Evolutionary conservation across 2,888 invertebrate species (phyloP).

Genomic region (Meliscaeva auricollis): DNA sequence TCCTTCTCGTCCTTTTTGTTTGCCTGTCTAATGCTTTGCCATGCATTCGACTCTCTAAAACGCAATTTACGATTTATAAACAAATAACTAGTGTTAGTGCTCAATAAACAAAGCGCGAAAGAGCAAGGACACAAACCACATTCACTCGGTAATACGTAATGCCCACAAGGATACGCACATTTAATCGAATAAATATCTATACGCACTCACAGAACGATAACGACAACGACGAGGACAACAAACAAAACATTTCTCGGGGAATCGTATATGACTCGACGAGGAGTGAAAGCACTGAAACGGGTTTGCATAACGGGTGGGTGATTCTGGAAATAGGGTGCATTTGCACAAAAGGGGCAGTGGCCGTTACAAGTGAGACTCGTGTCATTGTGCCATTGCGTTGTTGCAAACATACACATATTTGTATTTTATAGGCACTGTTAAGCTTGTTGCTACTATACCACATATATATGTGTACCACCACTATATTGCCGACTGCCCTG

Average conservation of each 20-base stretch:
- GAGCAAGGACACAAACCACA: slow-evolving; percentile 56
- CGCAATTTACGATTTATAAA: slow-evolving; percentile 76
- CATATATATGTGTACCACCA: background rate
- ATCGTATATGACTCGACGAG: slow-evolving; percentile 11
- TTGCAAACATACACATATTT: slow-evolving; percentile 8
- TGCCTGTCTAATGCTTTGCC: slow-evolving; percentile 28
- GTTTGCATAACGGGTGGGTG: background rate
- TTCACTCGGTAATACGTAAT: background rate
- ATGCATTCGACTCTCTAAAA: slow-evolving; percentile 40
- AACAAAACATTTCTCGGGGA: slow-evolving; percentile 42
- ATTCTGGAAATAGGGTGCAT: background rate
- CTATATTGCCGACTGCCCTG: background rate
- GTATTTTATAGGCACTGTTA: slow-evolving; percentile 13
- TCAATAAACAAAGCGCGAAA: slow-evolving; percentile 71
- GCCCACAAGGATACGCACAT: slow-evolving; percentile 54
- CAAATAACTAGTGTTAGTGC: slow-evolving; percentile 74
- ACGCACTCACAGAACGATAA: background rate
- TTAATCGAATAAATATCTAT: slow-evolving; percentile 48
- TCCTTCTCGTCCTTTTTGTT: slow-evolving; percentile 15
- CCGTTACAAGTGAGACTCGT: slow-evolving; percentile 67
- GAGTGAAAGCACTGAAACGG: background rate
- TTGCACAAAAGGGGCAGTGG: slow-evolving; percentile 58
- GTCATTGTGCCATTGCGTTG: slow-evolving; percentile 65
- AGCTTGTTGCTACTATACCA: slow-evolving; percentile 55
- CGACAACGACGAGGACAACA: background rate